phyloP scores from a whole-genome alignment of 1,140 invertebrate genomes.

The Halictus rubicundus region DNA sequence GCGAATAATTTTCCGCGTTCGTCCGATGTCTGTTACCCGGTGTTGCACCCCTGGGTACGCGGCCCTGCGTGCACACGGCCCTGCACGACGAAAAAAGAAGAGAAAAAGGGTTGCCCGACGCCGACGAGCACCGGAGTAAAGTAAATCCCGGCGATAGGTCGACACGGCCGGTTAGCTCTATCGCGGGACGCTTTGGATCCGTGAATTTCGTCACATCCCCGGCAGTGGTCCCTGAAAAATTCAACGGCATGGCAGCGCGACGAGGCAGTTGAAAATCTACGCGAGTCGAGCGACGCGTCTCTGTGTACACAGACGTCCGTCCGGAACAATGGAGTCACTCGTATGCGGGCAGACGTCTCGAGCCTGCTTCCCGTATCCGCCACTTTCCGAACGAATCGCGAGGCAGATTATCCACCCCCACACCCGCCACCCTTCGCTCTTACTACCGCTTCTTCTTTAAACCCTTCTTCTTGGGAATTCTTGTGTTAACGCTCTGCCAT shows the following conservation, averaged over 20 bases:
- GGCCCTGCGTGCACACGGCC: no score
- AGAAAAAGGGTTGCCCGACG: background rate
- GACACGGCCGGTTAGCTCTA: background rate
- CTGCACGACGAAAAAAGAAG: background rate
- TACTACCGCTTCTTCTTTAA: no score
- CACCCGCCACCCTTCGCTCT: no score
- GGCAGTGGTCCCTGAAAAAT: conserved; percentile 18
- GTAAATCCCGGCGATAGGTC: conserved; percentile 1
- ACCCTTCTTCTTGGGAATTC: no score
- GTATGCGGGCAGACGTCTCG: conserved; percentile 21
- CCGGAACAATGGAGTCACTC: conserved; percentile 27
- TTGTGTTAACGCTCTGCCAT: no score
- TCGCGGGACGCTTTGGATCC: background rate
- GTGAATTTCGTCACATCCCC: background rate
- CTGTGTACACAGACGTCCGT: background rate
- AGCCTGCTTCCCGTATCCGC: background rate
- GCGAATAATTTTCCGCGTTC: no score
- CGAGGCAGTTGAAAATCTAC: conserved; percentile 1
- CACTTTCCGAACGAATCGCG: conserved; percentile 5
- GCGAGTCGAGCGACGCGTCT: background rate
- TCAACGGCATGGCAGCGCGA: background rate
- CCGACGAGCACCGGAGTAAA: no score
- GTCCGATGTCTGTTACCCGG: background rate
- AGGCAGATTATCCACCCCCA: background rate
- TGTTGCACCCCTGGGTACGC: no score